Percentiles rank a stretch among this genome's conserved stretches.
Conservation (phyloP, 2,888 invertebrate genomes). For the Epinotia brunnichana region DNA sequence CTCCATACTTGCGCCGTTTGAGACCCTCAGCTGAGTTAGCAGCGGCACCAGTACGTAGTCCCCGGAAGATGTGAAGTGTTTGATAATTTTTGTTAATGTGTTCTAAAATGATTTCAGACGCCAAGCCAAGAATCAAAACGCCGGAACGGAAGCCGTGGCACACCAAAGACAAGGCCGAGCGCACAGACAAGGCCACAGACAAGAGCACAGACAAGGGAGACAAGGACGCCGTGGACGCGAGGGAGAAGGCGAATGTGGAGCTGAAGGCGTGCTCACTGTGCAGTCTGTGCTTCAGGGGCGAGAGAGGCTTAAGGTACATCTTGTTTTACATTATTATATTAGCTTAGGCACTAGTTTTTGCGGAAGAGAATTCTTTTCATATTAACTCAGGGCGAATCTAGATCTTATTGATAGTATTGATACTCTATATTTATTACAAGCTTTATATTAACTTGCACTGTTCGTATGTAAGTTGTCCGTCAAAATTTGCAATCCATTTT, state of each 20-base stretch:
- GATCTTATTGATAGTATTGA: too few species aligned
- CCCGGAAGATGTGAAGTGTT: too few species aligned
- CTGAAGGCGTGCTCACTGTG: slow-evolving; percentile 64
- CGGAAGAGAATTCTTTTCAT: too few species aligned
- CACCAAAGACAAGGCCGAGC: slow-evolving; percentile 11
- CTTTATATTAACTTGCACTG: too few species aligned
- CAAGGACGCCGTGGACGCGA: slow-evolving; percentile 41
- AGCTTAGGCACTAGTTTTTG: too few species aligned
- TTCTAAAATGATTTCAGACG: slow-evolving; percentile 56
- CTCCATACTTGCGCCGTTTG: too few species aligned
- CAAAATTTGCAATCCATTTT: too few species aligned
- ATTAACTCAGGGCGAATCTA: too few species aligned
- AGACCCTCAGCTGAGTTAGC: too few species aligned
- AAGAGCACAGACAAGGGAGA: slow-evolving; percentile 46
- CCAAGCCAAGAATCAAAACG: slow-evolving; percentile 64
- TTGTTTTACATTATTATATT: neutral
- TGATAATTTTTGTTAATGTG: neutral
- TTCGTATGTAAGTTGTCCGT: too few species aligned
- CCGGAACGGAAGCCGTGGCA: slow-evolving; percentile 55
- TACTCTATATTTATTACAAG: too few species aligned
- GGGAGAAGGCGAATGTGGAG: slow-evolving; percentile 51
- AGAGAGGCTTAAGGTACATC: slow-evolving; percentile 67
- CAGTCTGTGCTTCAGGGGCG: slow-evolving; percentile 67
- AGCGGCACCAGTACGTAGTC: too few species aligned
- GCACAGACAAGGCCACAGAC: slow-evolving; percentile 40